Evolutionary conservation across 2,797 vertebrate species (phyloP), one percentile per base, ranked within the genome.

Genomic region (Pteronotus mesoamericanus): DNA sequence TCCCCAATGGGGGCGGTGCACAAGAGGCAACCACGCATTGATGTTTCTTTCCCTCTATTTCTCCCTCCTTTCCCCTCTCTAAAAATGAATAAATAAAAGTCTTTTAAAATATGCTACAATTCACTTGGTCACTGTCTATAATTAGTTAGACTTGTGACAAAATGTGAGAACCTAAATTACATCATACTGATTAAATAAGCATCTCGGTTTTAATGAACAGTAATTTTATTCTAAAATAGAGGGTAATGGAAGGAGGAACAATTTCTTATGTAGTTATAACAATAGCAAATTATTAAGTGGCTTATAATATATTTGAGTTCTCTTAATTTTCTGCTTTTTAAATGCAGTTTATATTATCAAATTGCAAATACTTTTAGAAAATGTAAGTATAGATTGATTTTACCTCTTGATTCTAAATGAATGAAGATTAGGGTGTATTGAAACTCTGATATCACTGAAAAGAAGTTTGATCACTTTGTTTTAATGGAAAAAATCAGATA

Each of bases 171-270:
- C 69, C 68, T 82, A 68, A 98, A 97, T 97, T 97, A 96, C 94
- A 80, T 93, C 80, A 78, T 95, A 64, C 88, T 95, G 77, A 96
- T 98, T 97, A 89, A 95, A 88, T 42, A 96, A 97, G 21, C 32
- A 24, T 94, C 78, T 96, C 94, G 59, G 37, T 95, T 97, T 68
- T 96, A 93, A 97, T 97, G 68, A 98, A 96, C 93, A 97, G 95
- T 97, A 89, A 84, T 96, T 94, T 90, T 94, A 95, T 96, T 89
- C 55, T 85, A 95, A 93, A 88, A 91, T 97, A 92, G 24, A 80
- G 91, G 61, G 89, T 97, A 86, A 84, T 95, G 53, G 87, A 85
- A 96, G 91, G 89, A 85, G 21, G 39, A 94, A 88, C 12, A 78
- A 94, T 83, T 78, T 96, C 86, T 86, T 92, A 57, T 90, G 46